Conservation (phyloP, 2,113 vertebrate species). For the Rhabdomys dilectus region DNA sequence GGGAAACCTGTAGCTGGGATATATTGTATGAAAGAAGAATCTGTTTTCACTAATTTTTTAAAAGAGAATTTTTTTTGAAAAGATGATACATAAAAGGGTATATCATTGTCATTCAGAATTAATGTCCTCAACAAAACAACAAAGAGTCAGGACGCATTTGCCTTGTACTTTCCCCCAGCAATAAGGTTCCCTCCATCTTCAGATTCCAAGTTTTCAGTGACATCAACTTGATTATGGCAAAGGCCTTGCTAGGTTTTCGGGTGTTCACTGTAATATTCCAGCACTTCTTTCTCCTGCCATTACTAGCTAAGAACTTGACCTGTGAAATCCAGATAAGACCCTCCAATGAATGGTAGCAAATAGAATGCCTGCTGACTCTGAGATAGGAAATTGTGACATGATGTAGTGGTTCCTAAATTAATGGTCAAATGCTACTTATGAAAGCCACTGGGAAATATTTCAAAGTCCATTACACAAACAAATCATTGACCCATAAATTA, state of each 20-base stretch:
- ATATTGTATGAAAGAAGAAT: too few species aligned
- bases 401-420: slow-evolving; percentile 13
- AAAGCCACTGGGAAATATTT: neutral
- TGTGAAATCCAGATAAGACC: slow-evolving; percentile 40
- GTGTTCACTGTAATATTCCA: slow-evolving; percentile 6
- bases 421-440: neutral
- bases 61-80: neutral
- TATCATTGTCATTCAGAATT: slow-evolving; percentile 44
- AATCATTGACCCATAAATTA: neutral
- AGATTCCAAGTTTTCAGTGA: slow-evolving; percentile 46
- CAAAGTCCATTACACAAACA: neutral
- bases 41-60: too few species aligned
- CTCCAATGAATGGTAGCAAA: slow-evolving; percentile 22
- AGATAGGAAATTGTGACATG: slow-evolving; percentile 7
- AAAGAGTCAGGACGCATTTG: slow-evolving; percentile 9
- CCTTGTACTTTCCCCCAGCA: slow-evolving; percentile 46
- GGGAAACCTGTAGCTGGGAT: too few species aligned
- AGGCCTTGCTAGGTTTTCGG: neutral
- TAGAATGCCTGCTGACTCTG: neutral
- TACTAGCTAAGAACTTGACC: slow-evolving; percentile 44
- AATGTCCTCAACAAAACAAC: slow-evolving; percentile 56
- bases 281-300: slow-evolving; percentile 42
- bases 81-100: neutral
- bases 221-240: slow-evolving; percentile 38
- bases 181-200: neutral